Evolutionary conservation across 2,888 invertebrate genomes (phyloP), one percentile per base, ranked within the genome.

Genomic region (Lamproptera curius): DNA sequence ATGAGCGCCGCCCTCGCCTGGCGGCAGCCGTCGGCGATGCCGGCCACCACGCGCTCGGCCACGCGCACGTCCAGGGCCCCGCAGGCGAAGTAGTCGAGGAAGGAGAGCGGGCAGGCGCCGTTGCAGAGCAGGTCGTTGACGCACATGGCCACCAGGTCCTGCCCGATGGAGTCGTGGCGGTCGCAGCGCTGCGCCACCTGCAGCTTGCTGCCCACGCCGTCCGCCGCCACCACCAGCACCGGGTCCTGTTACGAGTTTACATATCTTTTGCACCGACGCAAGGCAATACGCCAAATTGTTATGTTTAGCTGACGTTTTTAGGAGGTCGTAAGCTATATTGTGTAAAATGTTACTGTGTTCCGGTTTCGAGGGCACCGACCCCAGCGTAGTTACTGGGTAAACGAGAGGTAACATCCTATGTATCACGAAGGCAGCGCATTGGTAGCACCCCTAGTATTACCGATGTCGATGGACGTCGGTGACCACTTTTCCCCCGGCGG

Each of bases 141-240:
- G 71, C 98, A 99, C 99, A 99, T 99, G 8, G 98, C 99, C 1
- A 99, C 99, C 51, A 99, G 88, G 85, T 99, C 99, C 50, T 96
- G 91, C 26, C 99, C 99, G 52, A 99, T 92, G 0, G 94, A 94
- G 53, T 90, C 84, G 76, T 97, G 96, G 9, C 91, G 89, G 44
- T 91, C 90, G 54, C 91, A 91, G 59, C 91, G 90, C 73, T 97
- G 94, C 0, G 98, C 98, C 53, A 96, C 94, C 88, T 96, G 95
- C 8, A 99, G 90, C 77, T 99, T 99, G 0, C 98, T 98, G 42
- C 99, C 99, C 13, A 99, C 98, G n/a, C 99, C 99, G 84, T 98
- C 98, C 0, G 98, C 96, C 0, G 98, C 98, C 34, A 98, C 92
- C 0, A 99, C 96, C 0, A 99, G 87, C 16, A 98, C 90, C 0